These are phyloP conservation scores for Penaeus vannamei DNA, from an alignment of 1,140 invertebrate species.

Conservation along the genomic window DNA sequence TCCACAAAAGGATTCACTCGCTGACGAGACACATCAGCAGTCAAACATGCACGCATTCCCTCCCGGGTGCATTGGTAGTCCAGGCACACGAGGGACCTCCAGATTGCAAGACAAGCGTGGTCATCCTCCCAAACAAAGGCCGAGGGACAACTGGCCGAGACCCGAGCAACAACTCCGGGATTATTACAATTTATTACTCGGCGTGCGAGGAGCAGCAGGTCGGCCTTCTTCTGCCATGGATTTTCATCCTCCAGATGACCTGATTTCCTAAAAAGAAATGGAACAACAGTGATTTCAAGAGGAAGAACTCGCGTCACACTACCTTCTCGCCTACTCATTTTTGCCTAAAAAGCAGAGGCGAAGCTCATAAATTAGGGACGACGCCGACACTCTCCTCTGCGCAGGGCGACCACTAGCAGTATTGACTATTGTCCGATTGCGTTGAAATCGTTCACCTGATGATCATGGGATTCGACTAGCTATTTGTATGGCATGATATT, in stretches of 20 bases:
- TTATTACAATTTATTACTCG: constrained; percentile 22
- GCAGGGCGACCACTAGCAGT: constrained; percentile 48
- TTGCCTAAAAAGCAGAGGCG: constrained; percentile 61
- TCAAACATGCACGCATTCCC: too few relatives aligned
- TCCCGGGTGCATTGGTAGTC: too few relatives aligned
- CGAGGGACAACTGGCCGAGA: background rate
- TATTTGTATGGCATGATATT: too few relatives aligned
- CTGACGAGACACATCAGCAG: too few relatives aligned
- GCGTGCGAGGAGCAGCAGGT: background rate
- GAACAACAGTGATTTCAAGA: constrained; percentile 30
- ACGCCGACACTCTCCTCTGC: constrained; percentile 51
- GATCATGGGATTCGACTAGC: too few relatives aligned
- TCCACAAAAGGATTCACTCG: too few relatives aligned
- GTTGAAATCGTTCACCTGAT: background rate
- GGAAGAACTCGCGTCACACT: constrained; percentile 59
- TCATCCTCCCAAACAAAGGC: background rate
- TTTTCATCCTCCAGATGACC: background rate
- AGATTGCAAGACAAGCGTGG: too few relatives aligned
- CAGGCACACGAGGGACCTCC: too few relatives aligned
- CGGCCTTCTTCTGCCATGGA: background rate
- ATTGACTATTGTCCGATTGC: constrained; percentile 53
- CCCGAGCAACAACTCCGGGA: constrained; percentile 23
- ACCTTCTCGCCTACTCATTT: constrained; percentile 64
- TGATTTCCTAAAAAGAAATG: background rate
- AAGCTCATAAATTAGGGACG: constrained; percentile 64